Percentiles rank a stretch among this genome's conserved stretches.
Conservation (phyloP, 1,140 invertebrate species). For the Pseudomyrmex cubaensis region DNA sequence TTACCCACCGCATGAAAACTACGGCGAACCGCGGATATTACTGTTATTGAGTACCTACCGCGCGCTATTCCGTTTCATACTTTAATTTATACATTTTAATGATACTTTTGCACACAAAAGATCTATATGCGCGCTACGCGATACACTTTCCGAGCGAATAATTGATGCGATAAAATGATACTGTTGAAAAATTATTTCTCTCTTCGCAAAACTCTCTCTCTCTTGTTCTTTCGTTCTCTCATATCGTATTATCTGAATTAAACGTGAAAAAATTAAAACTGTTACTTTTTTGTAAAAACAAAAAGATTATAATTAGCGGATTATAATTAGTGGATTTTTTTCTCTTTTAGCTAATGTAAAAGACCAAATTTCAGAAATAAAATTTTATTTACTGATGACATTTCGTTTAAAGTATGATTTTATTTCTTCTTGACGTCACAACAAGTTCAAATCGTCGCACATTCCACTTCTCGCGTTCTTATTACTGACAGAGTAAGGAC, state of each 20-base stretch:
- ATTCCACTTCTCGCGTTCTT: neutral
- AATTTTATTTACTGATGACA: too few species aligned
- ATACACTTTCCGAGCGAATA: neutral
- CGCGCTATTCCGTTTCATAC: neutral
- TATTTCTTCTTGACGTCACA: too few species aligned
- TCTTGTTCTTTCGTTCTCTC: too few species aligned
- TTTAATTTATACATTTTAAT: neutral
- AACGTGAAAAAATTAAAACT: too few species aligned
- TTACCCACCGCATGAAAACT: neutral
- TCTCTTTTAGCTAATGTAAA: too few species aligned
- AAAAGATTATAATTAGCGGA: too few species aligned
- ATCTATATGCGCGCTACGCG: neutral
- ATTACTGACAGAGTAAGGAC: neutral
- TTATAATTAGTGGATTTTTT: too few species aligned
- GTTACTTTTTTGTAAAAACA: too few species aligned
- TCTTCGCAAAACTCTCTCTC: too few species aligned
- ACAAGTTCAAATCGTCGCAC: neutral
- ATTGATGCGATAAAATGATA: constrained; percentile 28
- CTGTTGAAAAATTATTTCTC: neutral
- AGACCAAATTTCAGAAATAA: too few species aligned
- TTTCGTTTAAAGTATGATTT: too few species aligned
- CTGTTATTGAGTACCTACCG: neutral
- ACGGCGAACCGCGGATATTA: neutral
- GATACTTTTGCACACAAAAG: neutral
- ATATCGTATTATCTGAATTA: too few species aligned